Percentiles rank a stretch among this genome's conserved stretches.
These are phyloP conservation scores for Vidua chalybeata DNA, from an alignment of 2,113 vertebrate species.

Conservation along the genomic window DNA sequence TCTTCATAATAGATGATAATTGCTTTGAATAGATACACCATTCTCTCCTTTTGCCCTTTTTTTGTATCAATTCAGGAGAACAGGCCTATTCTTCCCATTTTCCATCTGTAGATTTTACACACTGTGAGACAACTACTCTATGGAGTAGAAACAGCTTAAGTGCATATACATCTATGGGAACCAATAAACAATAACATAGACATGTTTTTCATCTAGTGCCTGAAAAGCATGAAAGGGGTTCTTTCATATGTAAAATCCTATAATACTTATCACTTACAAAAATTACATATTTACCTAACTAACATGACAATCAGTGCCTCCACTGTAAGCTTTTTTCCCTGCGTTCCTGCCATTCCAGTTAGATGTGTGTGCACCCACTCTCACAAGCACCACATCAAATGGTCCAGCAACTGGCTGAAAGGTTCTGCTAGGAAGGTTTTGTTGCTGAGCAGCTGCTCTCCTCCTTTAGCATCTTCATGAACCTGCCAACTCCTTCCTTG, in stretches of 20 bases:
- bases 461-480: constrained; percentile 42
- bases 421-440: constrained; percentile 36
- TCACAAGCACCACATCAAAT: not conserved
- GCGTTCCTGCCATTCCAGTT: not conserved
- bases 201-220: not conserved
- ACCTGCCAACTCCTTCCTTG: constrained; percentile 34
- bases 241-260: not conserved
- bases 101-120: not conserved
- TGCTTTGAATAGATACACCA: not conserved
- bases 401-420: constrained; percentile 34
- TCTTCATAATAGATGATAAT: constrained; percentile 14
- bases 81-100: not conserved
- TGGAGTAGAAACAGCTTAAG: not conserved
- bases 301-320: not conserved
- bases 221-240: not conserved
- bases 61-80: not conserved
- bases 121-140: not conserved
- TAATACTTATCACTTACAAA: not conserved
- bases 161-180: not conserved
- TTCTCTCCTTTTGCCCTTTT: not conserved
- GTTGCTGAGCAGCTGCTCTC: constrained; percentile 48
- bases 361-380: fast-evolving
- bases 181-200: not conserved
- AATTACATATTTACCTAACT: not conserved
- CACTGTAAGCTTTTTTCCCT: not conserved